These are phyloP conservation scores for Stenolophus ochropezus DNA, from an alignment of 2,888 invertebrate species.

Conservation along the genomic window DNA sequence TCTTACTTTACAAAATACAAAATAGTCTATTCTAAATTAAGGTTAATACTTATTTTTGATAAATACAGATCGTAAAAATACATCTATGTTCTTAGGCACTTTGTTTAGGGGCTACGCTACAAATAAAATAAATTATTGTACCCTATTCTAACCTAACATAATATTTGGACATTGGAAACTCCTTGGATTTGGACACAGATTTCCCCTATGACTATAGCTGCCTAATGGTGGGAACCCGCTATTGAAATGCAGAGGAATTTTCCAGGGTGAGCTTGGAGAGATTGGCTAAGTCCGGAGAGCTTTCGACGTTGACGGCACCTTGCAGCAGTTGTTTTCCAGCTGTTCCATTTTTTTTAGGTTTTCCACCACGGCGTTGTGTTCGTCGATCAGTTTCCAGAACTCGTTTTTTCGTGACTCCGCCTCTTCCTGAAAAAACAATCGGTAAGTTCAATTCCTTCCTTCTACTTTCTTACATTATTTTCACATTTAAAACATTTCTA, in stretches of 20 bases:
- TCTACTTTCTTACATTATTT: neutral
- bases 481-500: too few species aligned
- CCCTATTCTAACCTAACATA: neutral
- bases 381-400: constrained; percentile 70
- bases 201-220: neutral
- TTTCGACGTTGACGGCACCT: constrained; percentile 62
- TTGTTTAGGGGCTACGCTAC: constrained; percentile 16
- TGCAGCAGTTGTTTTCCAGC: constrained; percentile 65
- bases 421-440: constrained; percentile 68
- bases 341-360: constrained; percentile 70
- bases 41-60: constrained; percentile 17
- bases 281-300: constrained; percentile 42
- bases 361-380: constrained; percentile 70
- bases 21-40: constrained; percentile 6
- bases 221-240: neutral
- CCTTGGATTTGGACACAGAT: neutral
- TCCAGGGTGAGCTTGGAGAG: neutral
- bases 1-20: constrained; percentile 44
- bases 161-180: neutral
- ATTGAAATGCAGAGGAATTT: constrained; percentile 3
- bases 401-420: constrained; percentile 69
- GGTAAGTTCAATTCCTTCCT: neutral
- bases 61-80: constrained; percentile 30
- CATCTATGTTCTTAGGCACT: constrained; percentile 21
- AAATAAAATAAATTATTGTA: constrained; percentile 17